Evolutionary conservation across 2,797 vertebrate species (phyloP), one percentile per base, ranked within the genome.

Genomic region (Scolopax bukidnonensis): DNA sequence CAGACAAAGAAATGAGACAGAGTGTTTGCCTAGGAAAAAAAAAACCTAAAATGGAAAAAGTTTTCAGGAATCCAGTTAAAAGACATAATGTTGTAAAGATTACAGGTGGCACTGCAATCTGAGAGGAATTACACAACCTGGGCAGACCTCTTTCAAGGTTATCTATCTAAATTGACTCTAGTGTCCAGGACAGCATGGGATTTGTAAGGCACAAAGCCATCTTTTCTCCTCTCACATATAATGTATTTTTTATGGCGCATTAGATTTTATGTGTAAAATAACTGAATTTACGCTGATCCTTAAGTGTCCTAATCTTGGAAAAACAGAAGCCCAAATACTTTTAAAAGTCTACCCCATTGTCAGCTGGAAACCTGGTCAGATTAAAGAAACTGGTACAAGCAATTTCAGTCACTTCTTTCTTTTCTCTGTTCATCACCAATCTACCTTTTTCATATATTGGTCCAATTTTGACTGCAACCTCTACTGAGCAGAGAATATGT

Each of bases 51-150:
- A 61, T 25, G 30, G 33, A 73, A 84, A 60, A 27, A 67, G 23
- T 81, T 93, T 84, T 84, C 75, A 87, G 78, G 68, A 94, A 82
- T 51, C 27, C 30, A 79, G 56, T 79, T 76, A 89, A 40, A 81
- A 78, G 38, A 21, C 9, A 28, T 79, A 71, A 19, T 30, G 27
- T 79, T 89, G 20, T 43, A 60, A 78, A 77, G 36, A 61, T 76
- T 89, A 82, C 24, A 87, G 32, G 67, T 43, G n/a, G 24, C 33
- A 36, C 27, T 73, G 51, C 74, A 92, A 1, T 43, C 61, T 65
- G 36, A 80, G 48, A 78, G n/a, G 30, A 81, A 81, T n/a, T 69
- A 38, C 51, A 67, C 4, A 67, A 45, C 25, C 28, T 30, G 28
- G 12, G 7, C 48, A 92, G 56, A 59, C 3, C 11, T 16, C 18